Evolutionary conservation across 2,888 invertebrate genomes (phyloP), one percentile per base, ranked within the genome.

Genomic region (Masnerella sp.): DNA sequence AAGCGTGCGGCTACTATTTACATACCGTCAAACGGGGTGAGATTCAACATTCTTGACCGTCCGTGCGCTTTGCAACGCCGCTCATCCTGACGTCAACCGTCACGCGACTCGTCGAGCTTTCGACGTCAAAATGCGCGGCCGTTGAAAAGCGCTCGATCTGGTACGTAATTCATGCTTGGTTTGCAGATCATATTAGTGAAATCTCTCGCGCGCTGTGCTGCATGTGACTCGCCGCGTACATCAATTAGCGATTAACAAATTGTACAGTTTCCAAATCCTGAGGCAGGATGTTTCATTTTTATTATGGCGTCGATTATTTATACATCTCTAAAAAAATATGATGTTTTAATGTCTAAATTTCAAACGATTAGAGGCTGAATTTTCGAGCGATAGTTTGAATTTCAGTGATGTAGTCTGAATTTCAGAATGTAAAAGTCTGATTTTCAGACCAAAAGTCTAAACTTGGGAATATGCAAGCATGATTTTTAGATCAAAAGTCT

Each of bases 1-100:
- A 82, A 84, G 84, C 84, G 84, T 84, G 84, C 84, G 81, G 79
- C 83, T 84, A 84, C 82, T 85, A 83, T 85, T 83, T 83, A 84
- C 82, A 84, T 83, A 80, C 79, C 59, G 68, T 58, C 59, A 68
- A 68, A 68, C 68, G 68, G 43, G 30, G 43, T 45, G 45, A 68
- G 45, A 59, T 52, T 52, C 56, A 18, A 30, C 51, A 51, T 68
- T 52, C 38, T 51, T 28, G 36, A n/a, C 3, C 25, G 32, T 62
- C 43, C 43, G 52, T 17, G 25, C 62, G 40, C 15, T 40, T 40
- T 20, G 49, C 42, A 42, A 42, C 30, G 43, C 15, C 20, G 30
- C 12, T 11, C 18, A 22, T 9, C 7, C 12, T 8, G 12, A 78
- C 54, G 62, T 47, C 11, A 15, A 47, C 17, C 30, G 25, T 22